Base-by-base conservation (phyloP, 1,140 invertebrate genomes). In the Nautilus pompilius region DNA sequence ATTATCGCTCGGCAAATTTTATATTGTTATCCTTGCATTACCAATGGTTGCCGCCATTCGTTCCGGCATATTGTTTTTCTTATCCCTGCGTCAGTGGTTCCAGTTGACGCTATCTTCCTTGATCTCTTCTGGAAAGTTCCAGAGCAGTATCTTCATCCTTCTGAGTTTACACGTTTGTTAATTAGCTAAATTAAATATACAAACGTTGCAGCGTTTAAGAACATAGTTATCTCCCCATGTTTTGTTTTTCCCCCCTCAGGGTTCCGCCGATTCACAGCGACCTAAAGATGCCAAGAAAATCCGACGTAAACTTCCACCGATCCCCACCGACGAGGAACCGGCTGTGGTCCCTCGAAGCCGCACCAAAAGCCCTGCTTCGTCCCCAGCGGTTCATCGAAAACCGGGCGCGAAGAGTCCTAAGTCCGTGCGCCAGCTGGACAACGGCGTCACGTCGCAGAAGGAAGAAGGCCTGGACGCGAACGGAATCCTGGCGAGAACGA, bases 291-390 rank as follows among this genome's bases (percentile, higher is more conserved):
- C 56, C 2, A 79, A 85, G 30, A 80, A 87, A 58, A 83, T 86
- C 60, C 75, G 87, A 28, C 73, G 87, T 41, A 87, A 86, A 68
- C 75, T 88, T 22, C 87, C 87, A 2, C 80, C 85, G 20, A 83
- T 88, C 36, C 87, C 87, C 2, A 73, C 84, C 0, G 86, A 87
- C 57, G 87, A 88, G 69, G 86, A 87, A 67, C 85, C 85, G 1
- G 80, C 66, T 3, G 36, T 67, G n/a, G 56, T 58, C 1, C 63
- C 68, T n/a, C 67, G 67, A 45, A 54, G 58, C 29, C 65, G 62
- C 34, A 15, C 36, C n/a, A 69, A 64, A 33, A 56, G 67, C 5
- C 48, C 63, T 13, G 65, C 66, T 30, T 22, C 58, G 1, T 32
- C 57, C 32, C 24, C 46, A 33, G 48, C 48, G 30, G 49, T 65